phyloP scores from a whole-genome alignment of 1,140 invertebrate genomes.

The Lepidotrigona ventralis region DNA sequence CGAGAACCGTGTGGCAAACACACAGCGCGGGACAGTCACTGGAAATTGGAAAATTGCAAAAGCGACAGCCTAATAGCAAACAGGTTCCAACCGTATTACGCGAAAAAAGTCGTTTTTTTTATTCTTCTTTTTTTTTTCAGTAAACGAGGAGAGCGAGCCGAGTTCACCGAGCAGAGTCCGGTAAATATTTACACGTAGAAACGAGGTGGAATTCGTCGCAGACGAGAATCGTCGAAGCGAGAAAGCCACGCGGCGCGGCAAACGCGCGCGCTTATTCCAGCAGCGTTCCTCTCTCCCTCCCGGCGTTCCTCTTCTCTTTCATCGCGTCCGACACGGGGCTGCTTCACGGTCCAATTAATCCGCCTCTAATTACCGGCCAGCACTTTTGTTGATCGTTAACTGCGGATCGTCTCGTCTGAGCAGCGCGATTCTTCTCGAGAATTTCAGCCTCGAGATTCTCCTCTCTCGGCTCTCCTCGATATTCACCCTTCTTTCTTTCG shows the following conservation, averaged over 20 bases:
- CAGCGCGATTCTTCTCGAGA: neutral
- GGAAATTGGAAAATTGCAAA: neutral
- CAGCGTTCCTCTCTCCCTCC: conserved; percentile 18
- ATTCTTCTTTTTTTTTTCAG: neutral
- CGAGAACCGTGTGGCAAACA: neutral
- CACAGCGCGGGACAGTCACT: neutral
- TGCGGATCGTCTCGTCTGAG: conserved; percentile 17
- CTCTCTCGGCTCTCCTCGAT: neutral
- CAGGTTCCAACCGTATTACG: neutral
- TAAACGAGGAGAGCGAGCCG: too few species aligned
- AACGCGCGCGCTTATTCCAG: conserved; percentile 20
- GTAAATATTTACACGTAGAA: conserved; percentile 13
- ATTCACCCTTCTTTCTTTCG: neutral
- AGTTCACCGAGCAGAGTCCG: conserved; percentile 9
- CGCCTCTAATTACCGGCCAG: conserved; percentile 28
- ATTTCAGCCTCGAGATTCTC: neutral
- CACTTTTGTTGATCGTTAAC: conserved; percentile 42
- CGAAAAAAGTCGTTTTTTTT: too few species aligned
- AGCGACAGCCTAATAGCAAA: neutral
- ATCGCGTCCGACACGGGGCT: conserved; percentile 26
- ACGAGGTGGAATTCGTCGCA: neutral
- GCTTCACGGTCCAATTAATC: conserved; percentile 49
- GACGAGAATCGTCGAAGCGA: conserved; percentile 15
- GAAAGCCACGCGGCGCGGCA: conserved; percentile 15
- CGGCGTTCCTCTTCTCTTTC: conserved; percentile 39